Evolutionary conservation across 2,888 invertebrate genomes (phyloP), one percentile per base, ranked within the genome.

Genomic region (Platycheirus albimanus): DNA sequence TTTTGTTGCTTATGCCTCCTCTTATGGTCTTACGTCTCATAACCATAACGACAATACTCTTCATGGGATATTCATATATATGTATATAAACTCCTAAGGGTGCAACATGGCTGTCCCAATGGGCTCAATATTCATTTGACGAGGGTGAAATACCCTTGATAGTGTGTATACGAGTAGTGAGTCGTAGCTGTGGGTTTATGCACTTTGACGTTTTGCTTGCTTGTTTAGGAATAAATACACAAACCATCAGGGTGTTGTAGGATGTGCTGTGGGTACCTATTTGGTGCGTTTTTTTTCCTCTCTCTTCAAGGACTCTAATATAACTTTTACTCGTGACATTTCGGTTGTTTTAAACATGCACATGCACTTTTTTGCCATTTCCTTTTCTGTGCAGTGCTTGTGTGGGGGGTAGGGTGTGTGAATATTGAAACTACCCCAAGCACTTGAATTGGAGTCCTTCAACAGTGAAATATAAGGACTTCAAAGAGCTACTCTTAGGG

Each of bases 291-390:
- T 69, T 74, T 83, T 72, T 78, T n/a, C n/a, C n/a, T n/a, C n/a
- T n/a, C n/a, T n/a, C n/a, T n/a, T n/a, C n/a, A 78, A 83, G 67
- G 56, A 43, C 47, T 58, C 72, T 72, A 83, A 83, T 83, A 83
- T 77, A n/a, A n/a, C 78, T 83, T 78, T 78, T 72, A 78, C 83
- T 78, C 77, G 71, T 81, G 77, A 81, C 77, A 81, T 77, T 81
- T 71, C 13, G 72, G 72, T 74, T 72, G 63, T 83, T 76, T 83
- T 64, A 54, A 74, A 74, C 81, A 83, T 77, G 69, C 81, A 78
- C 69, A 74, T 83, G 83, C 83, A 83, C 72, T 74, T 51, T 43
- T 41, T 69, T 43, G 15, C 33, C 47, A 13, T 61, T 36, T 10
- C 15, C 8, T 8, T 10, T 43, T 28, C n/a, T 52, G 17, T 47